These are phyloP conservation scores for Cottus gobio DNA, from an alignment of 2,113 vertebrate species.

Conservation along the genomic window DNA sequence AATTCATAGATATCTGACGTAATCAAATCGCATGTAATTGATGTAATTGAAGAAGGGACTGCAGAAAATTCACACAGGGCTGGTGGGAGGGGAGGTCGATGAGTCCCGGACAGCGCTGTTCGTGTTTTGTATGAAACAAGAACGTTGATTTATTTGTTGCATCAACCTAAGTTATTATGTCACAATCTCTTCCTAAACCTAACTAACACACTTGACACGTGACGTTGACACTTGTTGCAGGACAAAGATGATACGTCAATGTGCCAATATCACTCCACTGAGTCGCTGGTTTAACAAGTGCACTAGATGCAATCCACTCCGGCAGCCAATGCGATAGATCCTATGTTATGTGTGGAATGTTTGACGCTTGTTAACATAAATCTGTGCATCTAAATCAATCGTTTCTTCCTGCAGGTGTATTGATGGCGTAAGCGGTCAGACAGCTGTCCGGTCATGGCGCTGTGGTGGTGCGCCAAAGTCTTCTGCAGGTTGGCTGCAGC, in stretches of 20 bases:
- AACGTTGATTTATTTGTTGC: too few species aligned
- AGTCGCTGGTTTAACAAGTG: not conserved
- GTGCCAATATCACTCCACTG: not conserved
- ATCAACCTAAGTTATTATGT: too few species aligned
- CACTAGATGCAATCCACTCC: not conserved
- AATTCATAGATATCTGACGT: not conserved
- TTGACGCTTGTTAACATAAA: not conserved
- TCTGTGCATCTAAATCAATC: constrained; percentile 1
- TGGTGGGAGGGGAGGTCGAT: not conserved
- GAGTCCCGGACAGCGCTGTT: not conserved
- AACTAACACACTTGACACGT: too few species aligned
- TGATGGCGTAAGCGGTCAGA: constrained; percentile 73
- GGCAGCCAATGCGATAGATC: not conserved
- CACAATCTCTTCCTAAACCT: too few species aligned
- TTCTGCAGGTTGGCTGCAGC: constrained; percentile 57
- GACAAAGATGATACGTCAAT: not conserved
- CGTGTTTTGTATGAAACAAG: too few species aligned
- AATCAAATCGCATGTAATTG: too few species aligned
- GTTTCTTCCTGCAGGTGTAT: constrained; percentile 62
- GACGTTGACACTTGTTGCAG: too few species aligned
- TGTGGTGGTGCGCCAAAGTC: constrained; percentile 50
- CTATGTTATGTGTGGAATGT: not conserved
- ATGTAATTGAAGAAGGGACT: too few species aligned
- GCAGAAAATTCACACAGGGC: too few species aligned
- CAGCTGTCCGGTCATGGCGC: constrained; percentile 73